phyloP scores from a whole-genome alignment of 2,113 vertebrate species.

The Mustela nigripes region DNA sequence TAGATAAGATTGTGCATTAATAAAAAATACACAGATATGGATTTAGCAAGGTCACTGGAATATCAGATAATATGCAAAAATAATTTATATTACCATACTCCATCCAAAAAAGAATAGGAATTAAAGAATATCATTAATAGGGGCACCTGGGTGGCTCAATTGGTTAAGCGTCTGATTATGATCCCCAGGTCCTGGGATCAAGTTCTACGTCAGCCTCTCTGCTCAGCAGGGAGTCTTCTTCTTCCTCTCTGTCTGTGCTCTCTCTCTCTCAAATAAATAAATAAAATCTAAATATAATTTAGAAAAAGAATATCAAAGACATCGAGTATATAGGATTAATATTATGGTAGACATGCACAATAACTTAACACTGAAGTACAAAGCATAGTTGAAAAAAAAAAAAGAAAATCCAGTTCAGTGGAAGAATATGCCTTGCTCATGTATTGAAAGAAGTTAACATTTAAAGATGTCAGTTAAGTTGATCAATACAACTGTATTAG shows the following conservation, averaged over 20 bases:
- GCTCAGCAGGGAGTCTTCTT: background rate
- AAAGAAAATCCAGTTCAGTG: background rate
- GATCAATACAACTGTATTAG: background rate
- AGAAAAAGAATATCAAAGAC: background rate
- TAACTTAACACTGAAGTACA: background rate
- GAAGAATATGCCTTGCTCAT: background rate
- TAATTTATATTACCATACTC: background rate
- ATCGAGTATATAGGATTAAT: background rate
- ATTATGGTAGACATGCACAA: background rate
- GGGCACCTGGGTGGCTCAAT: background rate
- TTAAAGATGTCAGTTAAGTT: background rate
- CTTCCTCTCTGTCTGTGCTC: background rate
- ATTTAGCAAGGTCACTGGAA: background rate
- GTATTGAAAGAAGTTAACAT: background rate
- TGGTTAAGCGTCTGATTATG: background rate
- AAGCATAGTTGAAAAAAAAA: background rate
- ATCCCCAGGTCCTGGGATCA: no score
- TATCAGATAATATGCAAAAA: background rate
- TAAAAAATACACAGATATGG: background rate
- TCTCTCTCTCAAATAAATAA: background rate
- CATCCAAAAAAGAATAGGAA: background rate
- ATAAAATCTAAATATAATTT: background rate
- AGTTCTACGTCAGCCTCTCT: no score
- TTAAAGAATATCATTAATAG: background rate
- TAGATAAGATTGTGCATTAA: background rate